These are phyloP conservation scores for Camelus dromedarius DNA, from an alignment of 2,113 vertebrate species.

Conservation along the genomic window DNA sequence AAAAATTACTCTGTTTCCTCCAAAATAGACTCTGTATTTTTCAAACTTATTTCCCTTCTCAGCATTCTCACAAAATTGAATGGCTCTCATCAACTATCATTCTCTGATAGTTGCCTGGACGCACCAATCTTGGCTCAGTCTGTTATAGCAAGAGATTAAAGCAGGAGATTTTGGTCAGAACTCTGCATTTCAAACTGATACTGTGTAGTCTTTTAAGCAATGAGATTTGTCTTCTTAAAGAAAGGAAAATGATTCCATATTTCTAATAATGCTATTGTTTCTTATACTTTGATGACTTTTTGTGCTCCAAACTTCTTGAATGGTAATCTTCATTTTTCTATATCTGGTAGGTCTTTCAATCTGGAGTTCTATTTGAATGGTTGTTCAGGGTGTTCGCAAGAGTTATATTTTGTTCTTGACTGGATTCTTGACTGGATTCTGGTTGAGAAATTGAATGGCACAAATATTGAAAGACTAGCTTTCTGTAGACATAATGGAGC, in stretches of 20 bases:
- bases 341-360: conserved; percentile 37
- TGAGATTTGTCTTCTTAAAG: conserved; percentile 39
- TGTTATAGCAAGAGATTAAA: neutral
- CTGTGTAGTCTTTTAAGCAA: neutral
- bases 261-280: conserved; percentile 51
- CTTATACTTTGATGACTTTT: neutral
- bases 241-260: neutral
- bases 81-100: neutral
- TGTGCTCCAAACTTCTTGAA: conserved; percentile 13
- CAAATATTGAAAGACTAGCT: conserved; percentile 45
- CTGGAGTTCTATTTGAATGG: conserved; percentile 28
- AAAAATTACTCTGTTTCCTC: neutral
- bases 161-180: neutral
- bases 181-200: neutral
- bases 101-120: neutral
- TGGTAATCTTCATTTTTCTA: conserved; percentile 46
- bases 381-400: conserved; percentile 48
- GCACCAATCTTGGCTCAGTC: neutral
- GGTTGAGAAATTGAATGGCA: conserved; percentile 55
- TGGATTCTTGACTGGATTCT: conserved; percentile 65
- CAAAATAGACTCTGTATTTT: conserved; percentile 18
- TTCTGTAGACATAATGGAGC: conserved; percentile 63
- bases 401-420: conserved; percentile 61
- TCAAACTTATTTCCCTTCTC: neutral
- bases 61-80: neutral